Evolutionary conservation across 1,140 invertebrate species (phyloP).

Genomic region (Radopholus similis): DNA sequence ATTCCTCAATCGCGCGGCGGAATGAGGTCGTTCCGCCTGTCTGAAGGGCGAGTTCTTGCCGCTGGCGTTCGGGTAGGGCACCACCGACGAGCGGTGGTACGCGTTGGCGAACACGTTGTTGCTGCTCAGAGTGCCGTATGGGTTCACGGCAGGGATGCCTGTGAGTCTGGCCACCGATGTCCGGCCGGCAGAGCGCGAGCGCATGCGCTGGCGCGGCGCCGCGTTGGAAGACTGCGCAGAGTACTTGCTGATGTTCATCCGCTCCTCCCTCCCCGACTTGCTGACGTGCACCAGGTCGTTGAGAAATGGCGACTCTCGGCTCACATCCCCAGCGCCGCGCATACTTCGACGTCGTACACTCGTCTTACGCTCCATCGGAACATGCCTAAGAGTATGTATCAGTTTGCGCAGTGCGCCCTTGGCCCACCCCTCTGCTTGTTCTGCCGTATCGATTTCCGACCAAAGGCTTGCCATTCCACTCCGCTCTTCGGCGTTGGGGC

Average conservation of each 20-base stretch:
- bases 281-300: conserved; percentile 13
- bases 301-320: conserved; percentile 4
- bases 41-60: conserved; percentile 8
- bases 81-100: not conserved
- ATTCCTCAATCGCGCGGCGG: not conserved
- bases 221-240: not conserved
- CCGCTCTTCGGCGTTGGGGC: not conserved
- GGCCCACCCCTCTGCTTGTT: conserved; percentile 7
- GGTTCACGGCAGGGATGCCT: not conserved
- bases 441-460: conserved; percentile 24
- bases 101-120: not conserved
- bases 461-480: conserved; percentile 20
- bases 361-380: conserved; percentile 3
- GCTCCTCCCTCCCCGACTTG: conserved; percentile 5
- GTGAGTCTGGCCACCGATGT: conserved; percentile 13
- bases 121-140: not conserved
- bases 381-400: conserved; percentile 2
- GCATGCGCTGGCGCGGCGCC: conserved; percentile 19
- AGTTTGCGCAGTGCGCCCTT: not conserved
- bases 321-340: not conserved
- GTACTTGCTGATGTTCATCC: conserved; percentile 13
- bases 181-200: conserved; percentile 18
- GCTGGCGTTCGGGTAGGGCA: not conserved
- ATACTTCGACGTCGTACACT: conserved; percentile 7
- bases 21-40: conserved; percentile 1